These are phyloP conservation scores for Lepisosteus oculatus DNA, from an alignment of 2,113 vertebrate species.

Conservation along the genomic window DNA sequence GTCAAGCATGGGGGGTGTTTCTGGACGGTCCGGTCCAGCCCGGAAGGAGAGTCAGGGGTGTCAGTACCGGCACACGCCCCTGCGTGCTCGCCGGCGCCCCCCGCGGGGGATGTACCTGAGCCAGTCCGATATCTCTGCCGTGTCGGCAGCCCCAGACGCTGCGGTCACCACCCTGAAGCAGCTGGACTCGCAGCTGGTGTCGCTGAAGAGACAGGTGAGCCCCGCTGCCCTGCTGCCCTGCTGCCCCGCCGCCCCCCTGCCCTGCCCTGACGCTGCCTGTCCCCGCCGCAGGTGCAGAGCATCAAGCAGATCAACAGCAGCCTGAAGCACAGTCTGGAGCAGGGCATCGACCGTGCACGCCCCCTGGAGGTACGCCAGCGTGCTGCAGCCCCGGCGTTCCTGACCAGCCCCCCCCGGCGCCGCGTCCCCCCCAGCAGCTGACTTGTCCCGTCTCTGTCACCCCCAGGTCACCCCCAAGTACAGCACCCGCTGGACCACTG, in stretches of 20 bases:
- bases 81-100: conserved; percentile 77
- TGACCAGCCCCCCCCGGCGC: background rate
- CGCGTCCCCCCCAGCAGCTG: no score
- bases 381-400: background rate
- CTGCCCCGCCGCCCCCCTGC: background rate
- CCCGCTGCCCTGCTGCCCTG: no score
- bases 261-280: no score
- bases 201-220: conserved; percentile 83
- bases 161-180: conserved; percentile 73
- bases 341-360: conserved; percentile 65
- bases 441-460: conserved; percentile 13
- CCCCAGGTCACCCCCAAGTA: conserved; percentile 73
- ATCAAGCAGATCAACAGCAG: conserved; percentile 86
- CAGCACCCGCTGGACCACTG: conserved; percentile 86
- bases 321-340: conserved; percentile 71
- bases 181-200: conserved; percentile 81
- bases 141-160: conserved; percentile 73
- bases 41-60: conserved; percentile 78
- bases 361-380: conserved; percentile 68
- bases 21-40: conserved; percentile 58
- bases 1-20: conserved; percentile 20
- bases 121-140: conserved; percentile 70
- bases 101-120: conserved; percentile 89
- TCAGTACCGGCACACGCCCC: conserved; percentile 84
- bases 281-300: conserved; percentile 72